Evolutionary conservation across 37 sponge, comb jelly and placozoan species (phyloP).

Genomic region (Halisarca cf. caerulea): DNA sequence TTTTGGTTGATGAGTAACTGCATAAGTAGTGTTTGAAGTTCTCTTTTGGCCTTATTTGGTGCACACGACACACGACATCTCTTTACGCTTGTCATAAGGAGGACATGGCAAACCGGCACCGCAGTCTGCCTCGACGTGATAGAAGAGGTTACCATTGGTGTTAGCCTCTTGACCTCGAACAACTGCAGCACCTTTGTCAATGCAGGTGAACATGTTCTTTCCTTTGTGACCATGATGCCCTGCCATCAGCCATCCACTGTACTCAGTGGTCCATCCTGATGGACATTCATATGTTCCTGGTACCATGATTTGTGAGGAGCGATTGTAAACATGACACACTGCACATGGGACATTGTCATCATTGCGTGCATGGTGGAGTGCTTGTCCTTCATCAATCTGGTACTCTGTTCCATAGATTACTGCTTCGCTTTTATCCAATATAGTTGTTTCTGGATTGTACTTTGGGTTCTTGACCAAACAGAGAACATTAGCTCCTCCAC

Average conservation of each 20-base stretch:
- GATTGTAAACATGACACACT: slow-evolving; percentile 8
- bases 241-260: slow-evolving; percentile 25
- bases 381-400: not conserved
- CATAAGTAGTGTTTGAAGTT: too few relatives aligned
- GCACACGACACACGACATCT: slow-evolving; percentile 61
- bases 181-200: not conserved
- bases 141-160: slow-evolving; percentile 27
- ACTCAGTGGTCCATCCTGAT: slow-evolving; percentile 20
- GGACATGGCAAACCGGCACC: slow-evolving; percentile 38
- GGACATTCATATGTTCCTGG: slow-evolving; percentile 18
- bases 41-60: slow-evolving; percentile 22
- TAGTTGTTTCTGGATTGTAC: not conserved
- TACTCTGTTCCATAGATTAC: slow-evolving; percentile 24
- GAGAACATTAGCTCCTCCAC: slow-evolving; percentile 7
- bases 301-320: slow-evolving; percentile 3
- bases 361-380: not conserved
- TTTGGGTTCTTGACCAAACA: not conserved
- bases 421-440: not conserved
- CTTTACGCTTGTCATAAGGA: slow-evolving; percentile 45
- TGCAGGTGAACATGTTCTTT: slow-evolving; percentile 9
- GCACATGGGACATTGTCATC: slow-evolving; percentile 27
- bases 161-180: slow-evolving; percentile 1
- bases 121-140: slow-evolving; percentile 50
- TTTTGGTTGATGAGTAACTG: too few relatives aligned
- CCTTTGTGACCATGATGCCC: slow-evolving; percentile 20